A percentile compares a stretch with the other conserved stretches of the same genome.
phyloP scores from a whole-genome alignment of 2,113 vertebrate genomes.

The Limanda limanda region DNA sequence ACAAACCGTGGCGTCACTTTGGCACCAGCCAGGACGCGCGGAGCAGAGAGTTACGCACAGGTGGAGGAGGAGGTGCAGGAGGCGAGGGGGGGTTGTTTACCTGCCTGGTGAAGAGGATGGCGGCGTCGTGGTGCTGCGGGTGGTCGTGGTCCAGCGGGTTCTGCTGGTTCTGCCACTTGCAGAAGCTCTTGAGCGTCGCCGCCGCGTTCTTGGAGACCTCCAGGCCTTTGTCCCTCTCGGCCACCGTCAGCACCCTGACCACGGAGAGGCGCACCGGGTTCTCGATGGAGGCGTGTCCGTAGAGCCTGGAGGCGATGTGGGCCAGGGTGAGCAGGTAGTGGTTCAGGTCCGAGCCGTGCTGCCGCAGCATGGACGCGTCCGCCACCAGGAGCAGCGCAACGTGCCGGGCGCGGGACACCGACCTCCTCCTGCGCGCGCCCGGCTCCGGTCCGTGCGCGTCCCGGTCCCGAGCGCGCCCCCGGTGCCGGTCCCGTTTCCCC shows the following conservation, averaged over 20 bases:
- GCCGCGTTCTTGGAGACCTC: slow-evolving; percentile 94
- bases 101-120: slow-evolving; percentile 98
- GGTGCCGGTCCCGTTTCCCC: slow-evolving; percentile 23
- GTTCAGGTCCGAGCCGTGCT: slow-evolving; percentile 92
- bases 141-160: slow-evolving; percentile 92
- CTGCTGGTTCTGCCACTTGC: slow-evolving; percentile 98
- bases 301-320: slow-evolving; percentile 93
- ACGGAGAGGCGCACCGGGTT: slow-evolving; percentile 95
- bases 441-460: slow-evolving; percentile 15
- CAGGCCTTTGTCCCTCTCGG: slow-evolving; percentile 89
- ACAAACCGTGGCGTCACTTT: neutral
- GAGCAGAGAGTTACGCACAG: neutral
- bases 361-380: slow-evolving; percentile 90
- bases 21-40: no score
- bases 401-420: slow-evolving; percentile 92
- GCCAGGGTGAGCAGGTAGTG: slow-evolving; percentile 96
- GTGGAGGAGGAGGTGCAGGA: neutral
- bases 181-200: slow-evolving; percentile 95
- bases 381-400: slow-evolving; percentile 97
- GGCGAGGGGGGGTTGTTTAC: slow-evolving; percentile 78
- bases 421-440: slow-evolving; percentile 76
- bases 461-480: no score
- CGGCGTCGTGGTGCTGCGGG: slow-evolving; percentile 93
- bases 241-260: slow-evolving; percentile 88
- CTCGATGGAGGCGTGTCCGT: slow-evolving; percentile 97